Evolutionary conservation across 2,888 invertebrate species (phyloP), one percentile per base, ranked within the genome.

Genomic region (Dicyrtoma fusca): DNA sequence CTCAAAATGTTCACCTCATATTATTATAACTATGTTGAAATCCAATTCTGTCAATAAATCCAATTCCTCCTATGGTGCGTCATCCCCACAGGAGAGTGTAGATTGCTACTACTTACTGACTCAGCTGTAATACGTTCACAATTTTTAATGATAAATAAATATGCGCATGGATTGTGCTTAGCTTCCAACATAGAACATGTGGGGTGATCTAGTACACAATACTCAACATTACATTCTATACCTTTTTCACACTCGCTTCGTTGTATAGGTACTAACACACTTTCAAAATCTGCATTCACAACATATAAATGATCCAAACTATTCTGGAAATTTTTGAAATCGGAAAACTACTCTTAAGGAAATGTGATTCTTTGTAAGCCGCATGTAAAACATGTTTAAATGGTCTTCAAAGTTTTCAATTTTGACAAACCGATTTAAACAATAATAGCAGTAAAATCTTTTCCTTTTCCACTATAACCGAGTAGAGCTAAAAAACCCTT

Each of bases 81-180:
- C n/a, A n/a, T n/a, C n/a, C n/a, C n/a, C n/a, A n/a, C n/a, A n/a
- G n/a, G n/a, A n/a, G n/a, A n/a, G n/a, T n/a, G n/a, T n/a, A n/a
- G n/a, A n/a, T n/a, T n/a, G n/a, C 6, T n/a, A n/a, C n/a, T n/a
- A n/a, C n/a, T n/a, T 14, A 49, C 65, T 0, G 34, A 34, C 8
- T 34, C 34, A 34, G 3, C 19, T 8, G 19, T 19, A 10, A 19
- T 23, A 2, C 13, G 4, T 3, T 19, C 53, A 17, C 1, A 11
- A 4, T 6, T 19, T 19, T 11, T 17, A 49, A 34, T 8, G 8
- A 3, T 5, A 3, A 61, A 70, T 1, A 59, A 1, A 63, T 66
- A 75, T 0, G 74, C 75, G 44, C 61, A 70, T 0, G 70, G 62
- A 13, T 13, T 17, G 51, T 73, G 75, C n/a, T 42, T 10, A 8